phyloP scores from a whole-genome alignment of 1,140 invertebrate genomes.

The Hyles euphorbiae region DNA sequence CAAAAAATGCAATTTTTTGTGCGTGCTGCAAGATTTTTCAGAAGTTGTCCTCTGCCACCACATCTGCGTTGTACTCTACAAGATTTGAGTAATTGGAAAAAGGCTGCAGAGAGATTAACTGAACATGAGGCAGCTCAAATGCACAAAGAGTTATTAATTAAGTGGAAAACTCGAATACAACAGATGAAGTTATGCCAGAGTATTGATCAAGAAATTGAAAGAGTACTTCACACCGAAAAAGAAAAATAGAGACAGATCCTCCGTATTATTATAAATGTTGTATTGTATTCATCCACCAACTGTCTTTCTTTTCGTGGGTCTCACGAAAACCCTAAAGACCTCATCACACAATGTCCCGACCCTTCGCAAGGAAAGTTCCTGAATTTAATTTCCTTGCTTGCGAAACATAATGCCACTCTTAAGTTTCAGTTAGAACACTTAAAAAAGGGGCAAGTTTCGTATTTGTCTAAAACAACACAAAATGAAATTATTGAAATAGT shows the following conservation, averaged over 20 bases:
- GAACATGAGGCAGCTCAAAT: slow-evolving; percentile 24
- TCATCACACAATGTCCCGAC: no score
- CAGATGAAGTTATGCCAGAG: slow-evolving; percentile 26
- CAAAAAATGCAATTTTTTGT: slow-evolving; percentile 20
- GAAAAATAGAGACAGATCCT: slow-evolving; percentile 12
- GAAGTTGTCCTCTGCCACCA: slow-evolving; percentile 14
- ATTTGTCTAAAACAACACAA: slow-evolving; percentile 14
- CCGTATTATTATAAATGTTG: no score
- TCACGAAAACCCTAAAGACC: no score
- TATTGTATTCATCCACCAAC: no score
- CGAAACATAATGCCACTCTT: no score
- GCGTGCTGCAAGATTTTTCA: slow-evolving; percentile 21
- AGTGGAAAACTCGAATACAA: slow-evolving; percentile 25
- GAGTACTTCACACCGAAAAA: slow-evolving; percentile 24
- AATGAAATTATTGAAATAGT: slow-evolving; percentile 17
- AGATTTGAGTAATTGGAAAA: slow-evolving; percentile 27
- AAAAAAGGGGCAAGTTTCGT: slow-evolving; percentile 25
- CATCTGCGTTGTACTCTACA: slow-evolving; percentile 3
- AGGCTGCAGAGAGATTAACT: slow-evolving; percentile 24
- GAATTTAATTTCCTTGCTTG: no score
- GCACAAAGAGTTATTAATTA: slow-evolving; percentile 29
- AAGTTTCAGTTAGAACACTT: slow-evolving; percentile 21
- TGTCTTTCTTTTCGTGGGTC: no score
- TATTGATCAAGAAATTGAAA: slow-evolving; percentile 24
- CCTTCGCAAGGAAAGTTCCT: no score